A percentile compares a stretch with the other conserved stretches of the same genome.
Conservation (phyloP, 2,888 invertebrate genomes). For the Ectobius pallidus region DNA sequence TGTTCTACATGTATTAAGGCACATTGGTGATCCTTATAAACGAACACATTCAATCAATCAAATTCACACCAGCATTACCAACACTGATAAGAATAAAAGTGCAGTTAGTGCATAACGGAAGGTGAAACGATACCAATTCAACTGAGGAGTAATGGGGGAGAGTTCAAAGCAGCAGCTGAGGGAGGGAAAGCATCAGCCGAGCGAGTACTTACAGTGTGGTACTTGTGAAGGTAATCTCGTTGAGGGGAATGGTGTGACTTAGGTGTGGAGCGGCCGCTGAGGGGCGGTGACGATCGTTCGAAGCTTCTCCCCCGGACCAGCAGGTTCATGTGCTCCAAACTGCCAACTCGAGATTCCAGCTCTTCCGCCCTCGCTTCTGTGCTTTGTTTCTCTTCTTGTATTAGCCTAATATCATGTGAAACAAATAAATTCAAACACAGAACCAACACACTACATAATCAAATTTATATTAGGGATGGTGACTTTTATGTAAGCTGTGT, state of each 20-base stretch:
- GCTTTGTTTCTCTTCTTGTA: conserved; percentile 94
- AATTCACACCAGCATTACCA: conserved; percentile 33
- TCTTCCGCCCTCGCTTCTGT: conserved; percentile 98
- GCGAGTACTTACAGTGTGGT: conserved; percentile 85
- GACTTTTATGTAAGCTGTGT: no score
- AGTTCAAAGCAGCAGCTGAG: background rate
- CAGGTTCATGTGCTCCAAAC: conserved; percentile 92
- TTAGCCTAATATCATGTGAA: conserved; percentile 27
- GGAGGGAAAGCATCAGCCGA: background rate
- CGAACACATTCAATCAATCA: conserved; percentile 23
- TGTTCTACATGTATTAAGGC: conserved; percentile 15
- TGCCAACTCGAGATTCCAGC: conserved; percentile 93
- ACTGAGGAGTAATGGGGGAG: background rate
- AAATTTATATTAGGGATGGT: no score
- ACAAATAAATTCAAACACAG: no score
- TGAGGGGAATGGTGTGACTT: conserved; percentile 80
- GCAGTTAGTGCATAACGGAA: conserved; percentile 27
- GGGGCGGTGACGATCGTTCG: conserved; percentile 78
- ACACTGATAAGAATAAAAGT: conserved; percentile 27
- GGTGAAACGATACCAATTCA: conserved; percentile 29
- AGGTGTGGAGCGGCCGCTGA: conserved; percentile 89
- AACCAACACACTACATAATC: no score
- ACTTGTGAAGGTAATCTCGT: conserved; percentile 87
- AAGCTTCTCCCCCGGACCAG: conserved; percentile 74
- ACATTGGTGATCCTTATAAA: conserved; percentile 3